Base-by-base conservation (phyloP, 2,113 vertebrate species). In the Tetrao urogallus region DNA sequence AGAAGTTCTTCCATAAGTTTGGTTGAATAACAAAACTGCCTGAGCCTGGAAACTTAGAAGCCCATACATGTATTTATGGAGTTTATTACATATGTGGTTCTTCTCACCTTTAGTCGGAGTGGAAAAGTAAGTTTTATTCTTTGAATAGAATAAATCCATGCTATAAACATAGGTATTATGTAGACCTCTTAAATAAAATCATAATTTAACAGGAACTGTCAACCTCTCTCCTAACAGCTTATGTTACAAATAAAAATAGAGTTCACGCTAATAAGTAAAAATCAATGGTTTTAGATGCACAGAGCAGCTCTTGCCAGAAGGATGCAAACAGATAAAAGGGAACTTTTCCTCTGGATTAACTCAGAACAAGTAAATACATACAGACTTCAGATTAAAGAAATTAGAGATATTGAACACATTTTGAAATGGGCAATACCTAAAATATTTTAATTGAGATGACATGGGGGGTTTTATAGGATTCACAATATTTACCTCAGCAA, bases 401-500 rank as follows among this genome's bases (percentile, higher is more conserved):
- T 56, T 30, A 77, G 11, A 45, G 63, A 56, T 60, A 93, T 50
- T 89, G 82, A 91, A 73, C 10, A 36, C 5, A 42, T 58, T 82
- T 65, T 70, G 24, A 89, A 86, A 13, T 13, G 54, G 36, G n/a
- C 27, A 89, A 25, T 45, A 86, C 30, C 30, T 72, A 65, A 69
- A 93, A 52, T 69, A 83, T 57, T 78, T 80, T 61, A 61, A 54
- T 12, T 40, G 48, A 69, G 18, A 83, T 19, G 74, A 80, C 13
- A 74, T 9, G 3, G 6, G 74, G 79, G 21, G 61, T 52, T 81
- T 91, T 40, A 80, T 17, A 88, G 52, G 58, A 93, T 54, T 90
- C 48, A 36, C 12, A 84, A 20, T 83, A 91, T 92, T 98, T 98
- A 99, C 99, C 99, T 99, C 98, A 63, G 98, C 98, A 81, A 98